phyloP scores from a whole-genome alignment of 2,113 vertebrate genomes.

The Cyanoderma ruficeps region DNA sequence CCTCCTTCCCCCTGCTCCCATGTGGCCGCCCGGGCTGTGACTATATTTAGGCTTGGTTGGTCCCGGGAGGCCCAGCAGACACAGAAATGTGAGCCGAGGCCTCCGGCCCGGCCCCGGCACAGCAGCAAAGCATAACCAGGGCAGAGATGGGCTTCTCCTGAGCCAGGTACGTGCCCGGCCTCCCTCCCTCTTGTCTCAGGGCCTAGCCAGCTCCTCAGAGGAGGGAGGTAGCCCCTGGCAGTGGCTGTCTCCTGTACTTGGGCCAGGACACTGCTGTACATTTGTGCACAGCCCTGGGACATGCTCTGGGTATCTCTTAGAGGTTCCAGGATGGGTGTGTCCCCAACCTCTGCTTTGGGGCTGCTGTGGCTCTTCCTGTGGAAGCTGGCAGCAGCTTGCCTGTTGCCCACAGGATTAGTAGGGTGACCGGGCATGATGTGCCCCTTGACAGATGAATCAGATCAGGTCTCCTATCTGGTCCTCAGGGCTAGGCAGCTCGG shows the following conservation, averaged over 20 bases:
- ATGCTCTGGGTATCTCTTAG: background rate
- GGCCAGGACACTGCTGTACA: background rate
- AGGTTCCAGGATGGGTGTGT: background rate
- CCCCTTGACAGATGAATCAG: background rate
- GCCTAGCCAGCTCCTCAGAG: background rate
- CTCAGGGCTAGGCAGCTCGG: background rate
- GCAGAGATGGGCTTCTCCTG: slow-evolving; percentile 39
- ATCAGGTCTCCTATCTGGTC: background rate
- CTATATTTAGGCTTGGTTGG: slow-evolving; percentile 87
- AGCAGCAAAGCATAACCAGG: background rate
- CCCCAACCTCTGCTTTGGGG: background rate
- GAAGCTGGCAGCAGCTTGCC: background rate
- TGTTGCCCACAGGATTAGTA: background rate
- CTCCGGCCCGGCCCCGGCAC: background rate
- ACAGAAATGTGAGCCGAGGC: slow-evolving; percentile 80
- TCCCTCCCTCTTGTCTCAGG: background rate
- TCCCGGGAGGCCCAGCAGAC: slow-evolving; percentile 63
- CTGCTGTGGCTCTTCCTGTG: background rate
- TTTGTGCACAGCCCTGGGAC: fast-evolving
- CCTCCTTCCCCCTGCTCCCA: background rate
- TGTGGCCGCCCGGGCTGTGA: slow-evolving; percentile 68
- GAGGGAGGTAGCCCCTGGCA: background rate
- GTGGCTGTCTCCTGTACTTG: fast-evolving
- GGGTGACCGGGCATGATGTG: background rate
- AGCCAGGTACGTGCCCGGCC: slow-evolving; percentile 46